Conservation (phyloP, 2,888 invertebrate genomes). For the Monoplex corrugatus region DNA sequence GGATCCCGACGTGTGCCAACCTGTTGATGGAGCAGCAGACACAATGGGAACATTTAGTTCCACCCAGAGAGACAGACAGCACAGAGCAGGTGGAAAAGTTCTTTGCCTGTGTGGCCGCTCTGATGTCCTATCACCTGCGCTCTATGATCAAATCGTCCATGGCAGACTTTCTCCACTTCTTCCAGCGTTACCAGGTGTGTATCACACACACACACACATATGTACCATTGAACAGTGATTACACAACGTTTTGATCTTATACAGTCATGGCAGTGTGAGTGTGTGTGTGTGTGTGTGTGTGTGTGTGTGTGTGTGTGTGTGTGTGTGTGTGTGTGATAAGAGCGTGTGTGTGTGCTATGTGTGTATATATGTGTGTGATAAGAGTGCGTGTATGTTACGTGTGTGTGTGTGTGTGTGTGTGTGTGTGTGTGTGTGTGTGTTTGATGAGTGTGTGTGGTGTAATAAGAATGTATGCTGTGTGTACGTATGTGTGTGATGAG, state of each 20-base stretch:
- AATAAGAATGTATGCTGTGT: background rate
- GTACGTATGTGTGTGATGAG: background rate
- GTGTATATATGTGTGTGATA: too few species aligned
- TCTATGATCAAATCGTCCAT: constrained; percentile 81
- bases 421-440: background rate
- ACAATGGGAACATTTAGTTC: constrained; percentile 89
- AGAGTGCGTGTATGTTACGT: background rate
- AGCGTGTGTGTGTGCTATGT: background rate
- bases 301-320: background rate
- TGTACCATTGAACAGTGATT: too few species aligned
- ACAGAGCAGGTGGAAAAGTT: constrained; percentile 86
- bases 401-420: background rate
- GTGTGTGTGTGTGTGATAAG: background rate
- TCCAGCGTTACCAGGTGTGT: constrained; percentile 85
- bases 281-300: background rate
- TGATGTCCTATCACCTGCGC: constrained; percentile 90
- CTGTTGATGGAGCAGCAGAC: constrained; percentile 89
- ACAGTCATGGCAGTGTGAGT: background rate
- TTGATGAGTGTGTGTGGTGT: background rate
- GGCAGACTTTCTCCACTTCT: constrained; percentile 80
- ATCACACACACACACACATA: too few species aligned
- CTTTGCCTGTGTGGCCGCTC: constrained; percentile 88
- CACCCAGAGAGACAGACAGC: constrained; percentile 82
- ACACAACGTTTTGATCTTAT: background rate
- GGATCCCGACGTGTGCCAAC: constrained; percentile 92